Evolutionary conservation across 2,888 invertebrate species (phyloP), one percentile per base, ranked within the genome.

Genomic region (Muscina levida): DNA sequence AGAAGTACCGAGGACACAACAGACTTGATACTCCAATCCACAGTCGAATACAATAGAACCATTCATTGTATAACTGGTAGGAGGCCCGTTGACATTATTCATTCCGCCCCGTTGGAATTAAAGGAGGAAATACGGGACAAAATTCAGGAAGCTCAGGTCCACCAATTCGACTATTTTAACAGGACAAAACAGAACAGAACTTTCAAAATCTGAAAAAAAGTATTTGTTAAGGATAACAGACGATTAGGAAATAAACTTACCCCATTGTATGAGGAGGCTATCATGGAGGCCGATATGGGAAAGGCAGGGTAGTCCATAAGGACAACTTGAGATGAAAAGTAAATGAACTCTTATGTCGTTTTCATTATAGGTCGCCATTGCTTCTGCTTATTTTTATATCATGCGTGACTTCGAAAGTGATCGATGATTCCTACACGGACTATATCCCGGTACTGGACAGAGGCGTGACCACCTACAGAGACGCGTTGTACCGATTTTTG

Each of bases 31-130:
- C 19, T 59, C 31, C n/a, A 44, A 11, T 44, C 57, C 26, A 75
- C 82, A 2, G 56, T 72, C n/a, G 62, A 66, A 59, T 74, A 79
- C 11, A 82, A 77, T 17, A 44, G 62, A 15, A 70, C 70, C 11
- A 72, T 75, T 19, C 82, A 75, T 19, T 78, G 80, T 2, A 59
- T 77, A 4, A 72, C 71, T 10, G 44, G 26, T 17, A 51, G 17
- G 10, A 75, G 67, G 39, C 70, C 70, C 24, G 5, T 75, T 5
- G 39, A 53, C 13, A 42, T 70, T 4, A 44, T 46, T 17, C 67
- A 39, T 37, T 37, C 37, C 10, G 71, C 24, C 4, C 10, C 37
- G 4, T 37, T 10, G 10, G 37, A 37, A 6, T 37, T 37, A 6
- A 4, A 6, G 4, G 5, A 6, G 1, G 46, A 15, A 1, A 46